Base-by-base conservation (phyloP, 1,140 invertebrate species). In the Drosophila repletoides region DNA sequence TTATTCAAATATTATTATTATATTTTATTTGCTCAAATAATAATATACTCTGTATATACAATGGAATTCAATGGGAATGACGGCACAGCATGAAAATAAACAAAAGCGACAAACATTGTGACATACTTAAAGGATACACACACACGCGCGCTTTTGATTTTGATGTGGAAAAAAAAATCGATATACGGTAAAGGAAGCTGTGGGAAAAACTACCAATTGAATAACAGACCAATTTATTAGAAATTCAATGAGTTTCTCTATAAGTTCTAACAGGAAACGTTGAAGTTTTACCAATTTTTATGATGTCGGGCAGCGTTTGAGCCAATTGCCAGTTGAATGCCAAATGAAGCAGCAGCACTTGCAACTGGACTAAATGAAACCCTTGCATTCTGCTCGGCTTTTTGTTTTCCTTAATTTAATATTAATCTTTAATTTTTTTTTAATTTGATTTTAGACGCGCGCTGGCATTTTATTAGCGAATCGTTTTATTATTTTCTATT, bases 211-310 rank as follows among this genome's bases (percentile, higher is more conserved):
- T 17, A 9, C 1, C 21, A 22, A 19, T n/a, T 28, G 15, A 31
- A 12, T 31, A 22, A 28, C 14, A n/a, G 7, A 29, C 5, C 5
- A 29, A 31, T 48, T 3, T 14, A 29, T 22, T 10, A 46, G 7
- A 2, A 15, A 24, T 6, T 22, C 7, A n/a, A 10, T 29, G 5
- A 33, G 14, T 15, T 29, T 46, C 4, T 5, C 12, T 21, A 40
- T 9, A 2, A 12, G 7, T 3, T 9, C 36, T 14, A 22, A 17
- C 10, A 22, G 7, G 7, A 45, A 70, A n/a, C n/a, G n/a, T n/a
- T n/a, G n/a, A n/a, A n/a, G n/a, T n/a, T 79, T 83, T 51, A 89
- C 88, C 88, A 46, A 89, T 89, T 69, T 89, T 89, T 1, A 89
- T 89, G 10, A 88, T 74, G 46, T 89, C 88, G 53, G 88, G 88